Evolutionary conservation across 2,888 invertebrate species (phyloP).

Genomic region (Drosophila mulleri): DNA sequence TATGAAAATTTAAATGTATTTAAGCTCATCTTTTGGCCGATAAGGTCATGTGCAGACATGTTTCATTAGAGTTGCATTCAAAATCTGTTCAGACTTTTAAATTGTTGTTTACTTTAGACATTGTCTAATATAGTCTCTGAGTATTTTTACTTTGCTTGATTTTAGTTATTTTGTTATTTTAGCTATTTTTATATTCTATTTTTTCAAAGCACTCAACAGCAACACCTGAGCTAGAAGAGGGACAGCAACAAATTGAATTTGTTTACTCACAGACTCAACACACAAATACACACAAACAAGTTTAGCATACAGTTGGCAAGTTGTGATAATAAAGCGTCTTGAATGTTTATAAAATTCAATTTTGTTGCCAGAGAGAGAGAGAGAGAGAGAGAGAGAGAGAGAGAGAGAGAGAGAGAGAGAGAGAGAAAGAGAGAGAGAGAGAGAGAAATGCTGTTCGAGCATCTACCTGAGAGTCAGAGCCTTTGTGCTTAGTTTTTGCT

Average conservation of each 20-base stretch:
- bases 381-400: neutral
- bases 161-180: conserved; percentile 2
- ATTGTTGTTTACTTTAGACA: neutral
- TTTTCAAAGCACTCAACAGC: conserved; percentile 32
- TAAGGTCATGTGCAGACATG: neutral
- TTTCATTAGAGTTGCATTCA: neutral
- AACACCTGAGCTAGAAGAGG: conserved; percentile 33
- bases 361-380: conserved; percentile 1
- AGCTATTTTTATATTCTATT: neutral
- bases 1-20: neutral
- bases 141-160: neutral
- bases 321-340: conserved; percentile 21
- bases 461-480: neutral
- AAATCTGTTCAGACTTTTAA: neutral
- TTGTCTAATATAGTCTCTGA: neutral
- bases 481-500: conserved; percentile 15
- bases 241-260: conserved; percentile 73
- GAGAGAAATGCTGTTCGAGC: neutral
- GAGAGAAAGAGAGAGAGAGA: neutral
- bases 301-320: conserved; percentile 41
- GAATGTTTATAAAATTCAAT: conserved; percentile 35
- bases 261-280: conserved; percentile 40
- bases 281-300: conserved; percentile 20
- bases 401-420: neutral
- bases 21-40: neutral